These are phyloP conservation scores for Cherax destructor DNA, from an alignment of 1,140 invertebrate species.

Conservation along the genomic window DNA sequence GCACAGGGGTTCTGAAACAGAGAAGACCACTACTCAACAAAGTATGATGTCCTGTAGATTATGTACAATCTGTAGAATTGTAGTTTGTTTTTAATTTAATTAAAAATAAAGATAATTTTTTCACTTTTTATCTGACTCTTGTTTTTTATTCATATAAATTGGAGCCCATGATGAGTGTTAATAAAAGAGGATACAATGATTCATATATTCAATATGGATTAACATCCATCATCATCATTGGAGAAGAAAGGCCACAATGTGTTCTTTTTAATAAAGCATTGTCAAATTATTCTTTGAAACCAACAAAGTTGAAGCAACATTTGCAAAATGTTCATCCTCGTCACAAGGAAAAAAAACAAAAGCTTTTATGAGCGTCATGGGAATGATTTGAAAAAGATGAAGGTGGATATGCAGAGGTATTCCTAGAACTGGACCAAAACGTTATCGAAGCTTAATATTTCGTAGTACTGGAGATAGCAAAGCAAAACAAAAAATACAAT, in stretches of 20 bases:
- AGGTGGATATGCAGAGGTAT: not conserved
- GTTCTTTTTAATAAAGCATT: constrained; percentile 23
- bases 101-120: too few relatives aligned
- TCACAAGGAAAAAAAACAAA: not conserved
- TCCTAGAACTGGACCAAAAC: not conserved
- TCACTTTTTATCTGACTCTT: too few relatives aligned
- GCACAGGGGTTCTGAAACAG: too few relatives aligned
- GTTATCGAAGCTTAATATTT: not conserved
- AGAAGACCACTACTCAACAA: too few relatives aligned
- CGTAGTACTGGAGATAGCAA: not conserved
- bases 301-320: constrained; percentile 29
- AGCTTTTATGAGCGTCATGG: not conserved
- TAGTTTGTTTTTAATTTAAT: too few relatives aligned
- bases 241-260: constrained; percentile 36
- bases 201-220: constrained; percentile 13
- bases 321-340: constrained; percentile 29
- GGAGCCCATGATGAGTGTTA: too few relatives aligned
- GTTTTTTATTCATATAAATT: too few relatives aligned
- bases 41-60: too few relatives aligned
- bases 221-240: constrained; percentile 26
- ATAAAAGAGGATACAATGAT: too few relatives aligned
- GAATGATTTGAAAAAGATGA: constrained; percentile 11
- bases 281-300: constrained; percentile 38
- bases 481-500: constrained; percentile 20
- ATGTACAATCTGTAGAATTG: too few relatives aligned